These are phyloP conservation scores for Agapornis canus DNA, from an alignment of 2,797 vertebrate species.

Conservation along the genomic window DNA sequence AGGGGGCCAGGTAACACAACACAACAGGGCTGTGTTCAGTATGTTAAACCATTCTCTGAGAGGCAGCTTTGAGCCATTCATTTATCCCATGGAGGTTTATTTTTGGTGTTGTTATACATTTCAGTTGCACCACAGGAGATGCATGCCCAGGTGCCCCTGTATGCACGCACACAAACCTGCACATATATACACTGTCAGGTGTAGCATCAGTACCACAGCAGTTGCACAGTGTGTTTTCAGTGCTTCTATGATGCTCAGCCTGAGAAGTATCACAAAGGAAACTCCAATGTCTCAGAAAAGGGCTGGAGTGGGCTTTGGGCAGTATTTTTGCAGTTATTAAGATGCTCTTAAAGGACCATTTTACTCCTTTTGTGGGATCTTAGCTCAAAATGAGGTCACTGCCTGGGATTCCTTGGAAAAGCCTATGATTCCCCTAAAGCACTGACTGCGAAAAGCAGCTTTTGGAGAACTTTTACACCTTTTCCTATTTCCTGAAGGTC, in stretches of 20 bases:
- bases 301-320: not conserved
- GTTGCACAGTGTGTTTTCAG: not conserved
- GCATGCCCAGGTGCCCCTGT: too few relatives aligned
- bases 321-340: not conserved
- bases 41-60: not conserved
- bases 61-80: not conserved
- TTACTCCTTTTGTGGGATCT: not conserved
- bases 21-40: not conserved
- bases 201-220: not conserved
- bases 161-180: not conserved
- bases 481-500: fast-evolving
- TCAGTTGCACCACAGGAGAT: not conserved
- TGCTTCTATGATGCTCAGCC: fast-evolving
- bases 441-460: not conserved
- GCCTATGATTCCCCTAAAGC: fast-evolving
- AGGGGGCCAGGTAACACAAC: not conserved
- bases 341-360: fast-evolving
- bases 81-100: not conserved
- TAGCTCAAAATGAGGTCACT: not conserved
- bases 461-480: not conserved
- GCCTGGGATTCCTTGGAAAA: not conserved
- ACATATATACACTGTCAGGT: fast-evolving
- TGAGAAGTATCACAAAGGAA: not conserved
- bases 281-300: fast-evolving
- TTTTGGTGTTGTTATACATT: not conserved